Evolutionary conservation across 2,797 vertebrate genomes (phyloP).

Genomic region (Hydrophis major): DNA sequence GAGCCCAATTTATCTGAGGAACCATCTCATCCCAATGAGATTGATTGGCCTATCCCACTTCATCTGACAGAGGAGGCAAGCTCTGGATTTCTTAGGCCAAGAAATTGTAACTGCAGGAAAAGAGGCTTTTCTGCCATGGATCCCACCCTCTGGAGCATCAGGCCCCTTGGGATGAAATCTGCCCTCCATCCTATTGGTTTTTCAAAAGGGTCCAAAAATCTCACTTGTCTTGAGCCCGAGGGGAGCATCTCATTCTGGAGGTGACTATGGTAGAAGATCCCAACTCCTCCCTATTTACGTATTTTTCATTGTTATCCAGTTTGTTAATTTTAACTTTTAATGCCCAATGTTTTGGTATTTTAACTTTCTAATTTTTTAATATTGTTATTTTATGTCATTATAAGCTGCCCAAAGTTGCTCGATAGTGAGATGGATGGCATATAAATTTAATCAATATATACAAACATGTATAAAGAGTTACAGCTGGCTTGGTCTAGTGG

Average conservation of each 20-base stretch:
- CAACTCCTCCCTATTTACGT: background rate
- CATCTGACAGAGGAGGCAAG: background rate
- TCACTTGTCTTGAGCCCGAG: background rate
- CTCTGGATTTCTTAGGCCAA: background rate
- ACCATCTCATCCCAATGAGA: background rate
- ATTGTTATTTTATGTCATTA: background rate
- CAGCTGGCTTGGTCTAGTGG: background rate
- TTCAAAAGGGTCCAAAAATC: background rate
- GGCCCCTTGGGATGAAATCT: background rate
- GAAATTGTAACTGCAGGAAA: background rate
- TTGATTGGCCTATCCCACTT: background rate
- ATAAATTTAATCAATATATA: background rate
- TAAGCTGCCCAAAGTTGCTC: background rate
- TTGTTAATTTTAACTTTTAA: background rate
- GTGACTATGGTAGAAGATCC: background rate
- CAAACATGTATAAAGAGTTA: background rate
- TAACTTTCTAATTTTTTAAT: background rate
- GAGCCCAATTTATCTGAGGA: background rate
- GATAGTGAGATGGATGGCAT: background rate
- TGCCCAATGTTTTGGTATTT: background rate
- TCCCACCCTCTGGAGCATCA: background rate
- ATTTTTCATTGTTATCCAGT: background rate
- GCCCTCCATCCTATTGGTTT: background rate
- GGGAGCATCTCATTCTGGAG: background rate
- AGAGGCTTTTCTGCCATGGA: background rate